A percentile compares a stretch with the other conserved stretches of the same genome.
Conservation (phyloP, 2,113 vertebrate genomes). For the Solea senegalensis region DNA sequence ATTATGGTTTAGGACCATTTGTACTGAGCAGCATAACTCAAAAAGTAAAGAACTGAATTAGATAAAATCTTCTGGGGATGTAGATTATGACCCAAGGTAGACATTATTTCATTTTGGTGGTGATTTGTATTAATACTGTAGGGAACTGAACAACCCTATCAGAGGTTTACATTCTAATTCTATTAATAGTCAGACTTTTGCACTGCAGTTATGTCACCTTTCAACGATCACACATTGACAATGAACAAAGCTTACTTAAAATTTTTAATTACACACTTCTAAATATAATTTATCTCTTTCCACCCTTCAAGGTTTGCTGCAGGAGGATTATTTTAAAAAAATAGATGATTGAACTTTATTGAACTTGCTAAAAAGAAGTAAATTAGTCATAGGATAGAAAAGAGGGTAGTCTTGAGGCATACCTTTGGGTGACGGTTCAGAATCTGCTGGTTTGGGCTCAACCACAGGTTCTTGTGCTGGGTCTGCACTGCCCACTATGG, state of each 20-base stretch:
- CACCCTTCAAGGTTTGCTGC: background rate
- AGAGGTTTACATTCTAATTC: too few relatives aligned
- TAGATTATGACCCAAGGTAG: too few relatives aligned
- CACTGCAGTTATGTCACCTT: background rate
- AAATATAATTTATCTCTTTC: background rate
- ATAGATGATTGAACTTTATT: too few relatives aligned
- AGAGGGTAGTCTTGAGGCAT: background rate
- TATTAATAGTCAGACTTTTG: background rate
- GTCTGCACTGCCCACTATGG: constrained; percentile 1
- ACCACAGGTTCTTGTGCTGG: constrained; percentile 22
- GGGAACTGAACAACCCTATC: too few relatives aligned
- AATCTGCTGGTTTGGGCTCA: constrained; percentile 12
- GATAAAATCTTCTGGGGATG: too few relatives aligned
- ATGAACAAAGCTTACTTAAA: too few relatives aligned
- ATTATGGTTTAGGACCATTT: too few relatives aligned
- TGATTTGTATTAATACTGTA: too few relatives aligned
- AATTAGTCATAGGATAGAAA: background rate
- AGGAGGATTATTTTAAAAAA: background rate
- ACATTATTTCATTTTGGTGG: too few relatives aligned
- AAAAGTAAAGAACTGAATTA: too few relatives aligned
- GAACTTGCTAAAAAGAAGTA: background rate
- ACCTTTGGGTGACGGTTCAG: constrained; percentile 53
- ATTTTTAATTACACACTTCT: too few relatives aligned
- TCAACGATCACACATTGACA: background rate
- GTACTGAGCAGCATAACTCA: too few relatives aligned